Percentiles rank a stretch among this genome's conserved stretches.
phyloP scores from a whole-genome alignment of 2,113 vertebrate species.

The Chrysemys picta region DNA sequence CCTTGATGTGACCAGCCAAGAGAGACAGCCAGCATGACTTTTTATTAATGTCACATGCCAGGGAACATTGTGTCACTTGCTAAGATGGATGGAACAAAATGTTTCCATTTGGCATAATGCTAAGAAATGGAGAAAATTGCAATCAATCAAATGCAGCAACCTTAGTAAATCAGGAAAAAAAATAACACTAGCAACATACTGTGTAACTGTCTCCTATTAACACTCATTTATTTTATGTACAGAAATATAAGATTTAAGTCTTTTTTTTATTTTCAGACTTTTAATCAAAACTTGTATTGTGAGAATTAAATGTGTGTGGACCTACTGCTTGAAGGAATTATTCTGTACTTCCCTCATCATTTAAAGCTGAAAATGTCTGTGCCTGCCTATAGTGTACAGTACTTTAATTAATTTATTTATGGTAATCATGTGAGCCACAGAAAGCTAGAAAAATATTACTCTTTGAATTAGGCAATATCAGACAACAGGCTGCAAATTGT shows the following conservation, averaged over 20 bases:
- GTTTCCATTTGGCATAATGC: slow-evolving; percentile 72
- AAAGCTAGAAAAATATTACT: slow-evolving; percentile 6
- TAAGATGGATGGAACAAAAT: slow-evolving; percentile 67
- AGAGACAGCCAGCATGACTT: slow-evolving; percentile 57
- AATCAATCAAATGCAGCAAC: slow-evolving; percentile 63
- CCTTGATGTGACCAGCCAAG: slow-evolving; percentile 38
- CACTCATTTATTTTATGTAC: slow-evolving; percentile 54
- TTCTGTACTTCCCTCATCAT: background rate
- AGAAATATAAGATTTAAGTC: slow-evolving; percentile 38
- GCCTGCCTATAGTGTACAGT: background rate
- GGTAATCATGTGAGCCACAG: background rate
- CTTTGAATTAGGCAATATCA: slow-evolving; percentile 28
- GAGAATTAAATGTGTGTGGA: slow-evolving; percentile 14
- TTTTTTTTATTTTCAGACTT: slow-evolving; percentile 31
- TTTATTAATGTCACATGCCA: slow-evolving; percentile 69
- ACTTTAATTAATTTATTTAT: slow-evolving; percentile 39
- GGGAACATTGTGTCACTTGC: slow-evolving; percentile 57
- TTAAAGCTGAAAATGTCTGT: slow-evolving; percentile 27
- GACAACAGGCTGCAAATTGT: background rate
- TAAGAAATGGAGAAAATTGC: slow-evolving; percentile 62
- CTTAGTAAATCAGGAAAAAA: slow-evolving; percentile 62
- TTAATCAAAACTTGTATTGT: slow-evolving; percentile 57
- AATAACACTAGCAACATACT: background rate
- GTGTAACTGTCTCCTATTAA: slow-evolving; percentile 7
- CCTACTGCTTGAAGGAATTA: background rate